Conservation (phyloP, 2,888 invertebrate genomes). For the Plagodis pulveraria region DNA sequence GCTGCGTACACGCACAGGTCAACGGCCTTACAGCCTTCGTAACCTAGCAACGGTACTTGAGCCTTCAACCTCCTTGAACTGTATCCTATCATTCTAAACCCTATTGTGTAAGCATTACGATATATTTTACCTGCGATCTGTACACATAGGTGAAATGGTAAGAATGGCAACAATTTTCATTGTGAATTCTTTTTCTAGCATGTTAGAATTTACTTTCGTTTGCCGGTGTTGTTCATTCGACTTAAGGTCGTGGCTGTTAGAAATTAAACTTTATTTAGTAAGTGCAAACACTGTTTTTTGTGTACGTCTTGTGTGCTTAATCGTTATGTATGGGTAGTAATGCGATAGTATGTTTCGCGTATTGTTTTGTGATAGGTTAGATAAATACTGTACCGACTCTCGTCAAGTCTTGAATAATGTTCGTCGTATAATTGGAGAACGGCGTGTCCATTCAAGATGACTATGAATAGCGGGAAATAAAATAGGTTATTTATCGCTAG, state of each 20-base stretch:
- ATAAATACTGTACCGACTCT: background rate
- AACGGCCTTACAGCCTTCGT: slow-evolving; percentile 54
- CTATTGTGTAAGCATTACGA: slow-evolving; percentile 5
- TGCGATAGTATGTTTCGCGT: slow-evolving; percentile 20
- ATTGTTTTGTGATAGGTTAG: slow-evolving; percentile 18
- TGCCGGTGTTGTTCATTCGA: slow-evolving; percentile 3
- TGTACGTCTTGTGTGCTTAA: slow-evolving; percentile 2
- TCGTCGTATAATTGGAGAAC: too few relatives aligned
- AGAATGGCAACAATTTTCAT: slow-evolving; percentile 9
- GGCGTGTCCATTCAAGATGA: too few relatives aligned
- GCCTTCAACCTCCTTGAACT: slow-evolving; percentile 56
- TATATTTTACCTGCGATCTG: slow-evolving; percentile 2
- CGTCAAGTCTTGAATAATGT: slow-evolving; percentile 3
- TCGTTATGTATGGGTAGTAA: slow-evolving; percentile 7
- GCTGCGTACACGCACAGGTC: slow-evolving; percentile 62
- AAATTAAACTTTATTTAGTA: slow-evolving; percentile 18
- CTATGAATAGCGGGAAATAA: too few relatives aligned
- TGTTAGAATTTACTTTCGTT: slow-evolving; percentile 19
- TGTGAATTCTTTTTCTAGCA: slow-evolving; percentile 14
- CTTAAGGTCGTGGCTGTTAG: background rate
- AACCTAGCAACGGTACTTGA: slow-evolving; percentile 65
- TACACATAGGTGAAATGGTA: slow-evolving; percentile 15
- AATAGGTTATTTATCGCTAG: too few relatives aligned
- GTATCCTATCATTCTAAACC: slow-evolving; percentile 7
- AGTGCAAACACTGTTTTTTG: slow-evolving; percentile 11